phyloP scores from a whole-genome alignment of 2,888 invertebrate genomes.

The Hypomecis punctinalis region DNA sequence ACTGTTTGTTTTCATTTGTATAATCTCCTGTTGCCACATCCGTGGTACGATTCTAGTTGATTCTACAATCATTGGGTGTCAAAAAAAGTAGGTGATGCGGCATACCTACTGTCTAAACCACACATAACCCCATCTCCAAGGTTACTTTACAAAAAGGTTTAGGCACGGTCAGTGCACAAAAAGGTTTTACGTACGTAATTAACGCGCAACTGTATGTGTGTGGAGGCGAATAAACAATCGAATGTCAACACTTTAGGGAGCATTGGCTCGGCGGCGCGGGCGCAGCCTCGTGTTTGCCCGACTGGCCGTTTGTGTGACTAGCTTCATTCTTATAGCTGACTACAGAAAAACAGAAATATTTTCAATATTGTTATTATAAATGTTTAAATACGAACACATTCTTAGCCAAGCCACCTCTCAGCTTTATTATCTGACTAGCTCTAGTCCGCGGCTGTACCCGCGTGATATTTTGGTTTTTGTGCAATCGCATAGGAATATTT shows the following conservation, averaged over 20 bases:
- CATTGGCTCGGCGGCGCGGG: constrained; percentile 69
- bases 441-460: no score
- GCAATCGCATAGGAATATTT: no score
- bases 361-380: no score
- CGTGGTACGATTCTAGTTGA: no score
- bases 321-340: constrained; percentile 17
- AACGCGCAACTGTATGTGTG: constrained; percentile 74
- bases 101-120: not conserved
- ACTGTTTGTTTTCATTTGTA: no score
- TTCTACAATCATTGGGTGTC: no score
- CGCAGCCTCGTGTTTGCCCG: constrained; percentile 48
- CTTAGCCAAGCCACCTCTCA: no score
- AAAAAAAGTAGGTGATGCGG: not conserved
- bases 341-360: no score
- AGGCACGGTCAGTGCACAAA: constrained; percentile 40
- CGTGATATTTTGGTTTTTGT: no score
- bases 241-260: constrained; percentile 80
- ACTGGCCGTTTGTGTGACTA: constrained; percentile 28
- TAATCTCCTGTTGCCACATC: no score
- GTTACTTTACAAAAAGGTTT: constrained; percentile 24
- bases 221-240: constrained; percentile 77
- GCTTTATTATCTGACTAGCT: no score
- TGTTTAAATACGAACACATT: no score
- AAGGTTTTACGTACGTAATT: constrained; percentile 65
- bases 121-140: constrained; percentile 13